Conservation (phyloP, 2,113 vertebrate species). For the Formicarius rufipectus region DNA sequence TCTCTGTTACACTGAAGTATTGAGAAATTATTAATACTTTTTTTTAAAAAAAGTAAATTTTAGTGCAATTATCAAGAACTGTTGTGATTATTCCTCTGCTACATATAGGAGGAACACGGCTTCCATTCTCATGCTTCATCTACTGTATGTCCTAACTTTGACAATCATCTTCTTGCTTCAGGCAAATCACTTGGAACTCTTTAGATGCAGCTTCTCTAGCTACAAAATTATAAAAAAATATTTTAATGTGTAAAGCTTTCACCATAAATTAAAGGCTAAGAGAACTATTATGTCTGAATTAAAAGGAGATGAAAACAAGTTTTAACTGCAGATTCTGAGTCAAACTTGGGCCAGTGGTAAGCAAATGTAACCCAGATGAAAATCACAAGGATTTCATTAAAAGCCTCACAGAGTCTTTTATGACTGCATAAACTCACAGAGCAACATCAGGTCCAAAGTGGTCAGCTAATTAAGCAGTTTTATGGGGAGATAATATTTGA, state of each 20-base stretch:
- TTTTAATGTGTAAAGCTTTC: background rate
- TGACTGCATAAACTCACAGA: background rate
- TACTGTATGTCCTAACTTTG: background rate
- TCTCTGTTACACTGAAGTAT: background rate
- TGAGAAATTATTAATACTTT: background rate
- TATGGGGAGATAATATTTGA: background rate
- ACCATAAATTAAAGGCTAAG: background rate
- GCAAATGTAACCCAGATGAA: background rate
- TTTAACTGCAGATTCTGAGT: background rate
- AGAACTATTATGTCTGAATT: background rate
- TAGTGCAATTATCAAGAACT: background rate
- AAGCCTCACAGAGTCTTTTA: background rate
- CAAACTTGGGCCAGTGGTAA: background rate
- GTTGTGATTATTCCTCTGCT: background rate
- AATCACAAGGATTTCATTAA: background rate
- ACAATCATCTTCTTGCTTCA: constrained; percentile 18
- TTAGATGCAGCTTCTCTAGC: background rate
- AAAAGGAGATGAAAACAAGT: background rate
- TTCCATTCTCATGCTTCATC: too few relatives aligned
- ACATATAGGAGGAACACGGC: too few relatives aligned
- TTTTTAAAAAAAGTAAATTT: background rate
- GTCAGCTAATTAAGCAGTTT: constrained; percentile 12
- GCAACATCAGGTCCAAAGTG: background rate
- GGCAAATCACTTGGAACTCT: constrained; percentile 22
- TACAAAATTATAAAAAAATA: constrained; percentile 19